Evolutionary conservation across 2,113 vertebrate genomes (phyloP), one percentile per base, ranked within the genome.

Genomic region (Lanius ludovicianus): DNA sequence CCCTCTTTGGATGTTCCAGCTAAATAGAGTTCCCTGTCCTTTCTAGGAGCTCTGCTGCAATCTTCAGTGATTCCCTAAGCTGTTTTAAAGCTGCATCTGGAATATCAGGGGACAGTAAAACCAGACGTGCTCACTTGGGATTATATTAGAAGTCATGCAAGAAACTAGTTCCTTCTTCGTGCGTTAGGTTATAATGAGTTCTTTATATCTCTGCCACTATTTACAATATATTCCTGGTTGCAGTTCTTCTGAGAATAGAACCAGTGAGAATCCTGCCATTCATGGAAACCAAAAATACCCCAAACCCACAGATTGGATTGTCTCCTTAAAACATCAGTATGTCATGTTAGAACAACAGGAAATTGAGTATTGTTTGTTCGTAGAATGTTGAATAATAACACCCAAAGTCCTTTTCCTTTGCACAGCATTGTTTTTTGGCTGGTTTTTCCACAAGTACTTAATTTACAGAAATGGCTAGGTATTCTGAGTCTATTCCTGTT

Each of bases 1-100:
- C 10, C 35, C 11, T 37, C 55, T 70, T 80, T 49, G 25, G 35
- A 47, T 49, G 10, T 57, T 73, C 20, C 56, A 90, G 37, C 42
- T 90, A 59, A 85, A 83, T 69, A 62, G 46, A 60, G 15, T 75
- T 89, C 42, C 15, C 13, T 73, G 16, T 70, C 52, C 30, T 86
- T 90, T 89, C 56, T 56, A 77, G 67, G 59, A 92, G 47, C n/a
- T 86, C 79, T 91, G 30, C 73, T 65, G 41, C 52, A 74, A 59
- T 42, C 42, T 63, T 62, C 63, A 77, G 27, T 33, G 39, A 27
- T 65, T 70, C 11, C 25, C 19, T 63, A 20, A 80, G 18, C 13
- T 86, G 56, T 63, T 67, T 31, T 39, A 60, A 87, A 92, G 68
- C 50, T 84, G 46, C 31, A 59, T 77, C 39, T 86, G 83, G 39